Evolutionary conservation across 2,888 invertebrate species (phyloP).

Genomic region (Nudaria mundana): DNA sequence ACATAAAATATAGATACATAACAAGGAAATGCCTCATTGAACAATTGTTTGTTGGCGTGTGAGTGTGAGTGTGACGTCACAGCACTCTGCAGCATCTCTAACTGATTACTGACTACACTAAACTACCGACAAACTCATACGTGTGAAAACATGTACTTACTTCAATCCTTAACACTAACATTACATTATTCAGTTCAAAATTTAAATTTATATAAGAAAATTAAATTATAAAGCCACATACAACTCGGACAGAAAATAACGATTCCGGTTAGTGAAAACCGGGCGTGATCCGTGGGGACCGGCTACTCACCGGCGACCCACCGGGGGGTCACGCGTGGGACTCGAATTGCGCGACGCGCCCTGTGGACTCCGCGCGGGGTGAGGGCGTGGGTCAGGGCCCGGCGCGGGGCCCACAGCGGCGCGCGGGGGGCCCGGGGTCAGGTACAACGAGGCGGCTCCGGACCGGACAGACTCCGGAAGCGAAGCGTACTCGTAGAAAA

Average conservation of each 20-base stretch:
- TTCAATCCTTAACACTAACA: slow-evolving; percentile 44
- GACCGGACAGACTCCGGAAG: slow-evolving; percentile 27
- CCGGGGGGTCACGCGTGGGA: background rate
- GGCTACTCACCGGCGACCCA: too few relatives aligned
- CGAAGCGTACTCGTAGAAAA: slow-evolving; percentile 53
- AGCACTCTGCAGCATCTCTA: background rate
- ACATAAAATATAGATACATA: slow-evolving; percentile 67
- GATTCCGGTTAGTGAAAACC: slow-evolving; percentile 24
- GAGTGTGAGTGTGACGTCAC: background rate
- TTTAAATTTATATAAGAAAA: slow-evolving; percentile 40
- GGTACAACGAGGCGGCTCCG: background rate
- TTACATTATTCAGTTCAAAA: slow-evolving; percentile 52
- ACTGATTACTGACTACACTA: too few relatives aligned
- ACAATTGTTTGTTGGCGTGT: slow-evolving; percentile 21
- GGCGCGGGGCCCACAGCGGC: background rate
- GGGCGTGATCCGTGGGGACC: slow-evolving; percentile 15
- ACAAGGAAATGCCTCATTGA: slow-evolving; percentile 66
- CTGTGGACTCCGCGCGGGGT: too few relatives aligned
- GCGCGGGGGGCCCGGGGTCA: background rate
- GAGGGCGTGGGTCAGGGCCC: background rate
- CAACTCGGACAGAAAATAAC: slow-evolving; percentile 31
- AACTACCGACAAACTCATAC: slow-evolving; percentile 33
- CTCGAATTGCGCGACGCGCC: background rate
- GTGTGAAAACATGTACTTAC: slow-evolving; percentile 45
- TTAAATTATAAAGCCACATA: slow-evolving; percentile 41